Percentiles rank a stretch among this genome's conserved stretches.
These are phyloP conservation scores for Xenopus laevis DNA, from an alignment of 2,113 vertebrate species.

Conservation along the genomic window DNA sequence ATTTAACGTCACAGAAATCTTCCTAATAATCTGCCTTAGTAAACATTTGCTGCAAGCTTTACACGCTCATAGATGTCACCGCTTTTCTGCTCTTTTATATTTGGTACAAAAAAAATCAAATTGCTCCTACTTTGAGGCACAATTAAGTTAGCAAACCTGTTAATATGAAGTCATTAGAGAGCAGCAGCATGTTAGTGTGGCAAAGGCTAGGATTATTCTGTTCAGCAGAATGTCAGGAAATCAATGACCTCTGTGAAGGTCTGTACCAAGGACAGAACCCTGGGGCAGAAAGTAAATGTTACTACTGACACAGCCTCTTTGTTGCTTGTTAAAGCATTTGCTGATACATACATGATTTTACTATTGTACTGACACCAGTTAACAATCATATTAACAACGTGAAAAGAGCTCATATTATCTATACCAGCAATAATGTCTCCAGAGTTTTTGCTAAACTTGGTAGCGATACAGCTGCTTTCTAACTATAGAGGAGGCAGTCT, in stretches of 20 bases:
- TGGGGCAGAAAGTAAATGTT: constrained; percentile 9
- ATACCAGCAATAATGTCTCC: too few relatives aligned
- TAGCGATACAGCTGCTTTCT: too few relatives aligned
- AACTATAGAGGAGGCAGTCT: too few relatives aligned
- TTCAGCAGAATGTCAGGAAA: constrained; percentile 34
- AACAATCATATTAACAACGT: neutral
- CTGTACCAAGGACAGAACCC: constrained; percentile 34
- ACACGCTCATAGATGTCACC: too few relatives aligned
- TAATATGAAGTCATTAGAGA: constrained; percentile 4
- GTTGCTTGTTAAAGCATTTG: neutral
- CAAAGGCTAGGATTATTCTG: neutral
- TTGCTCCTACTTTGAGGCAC: too few relatives aligned
- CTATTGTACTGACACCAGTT: neutral
- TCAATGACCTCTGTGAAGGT: constrained; percentile 38
- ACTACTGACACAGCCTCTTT: neutral
- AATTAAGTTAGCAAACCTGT: neutral
- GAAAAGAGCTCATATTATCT: too few relatives aligned
- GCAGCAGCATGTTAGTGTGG: constrained; percentile 7
- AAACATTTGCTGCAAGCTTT: too few relatives aligned
- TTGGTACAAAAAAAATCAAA: too few relatives aligned
- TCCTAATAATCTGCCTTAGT: too few relatives aligned
- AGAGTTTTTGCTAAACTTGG: too few relatives aligned
- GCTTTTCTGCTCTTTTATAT: too few relatives aligned
- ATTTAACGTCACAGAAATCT: too few relatives aligned
- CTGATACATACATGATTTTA: neutral